Base-by-base conservation (phyloP, 2,113 vertebrate species). In the Natator depressus region DNA sequence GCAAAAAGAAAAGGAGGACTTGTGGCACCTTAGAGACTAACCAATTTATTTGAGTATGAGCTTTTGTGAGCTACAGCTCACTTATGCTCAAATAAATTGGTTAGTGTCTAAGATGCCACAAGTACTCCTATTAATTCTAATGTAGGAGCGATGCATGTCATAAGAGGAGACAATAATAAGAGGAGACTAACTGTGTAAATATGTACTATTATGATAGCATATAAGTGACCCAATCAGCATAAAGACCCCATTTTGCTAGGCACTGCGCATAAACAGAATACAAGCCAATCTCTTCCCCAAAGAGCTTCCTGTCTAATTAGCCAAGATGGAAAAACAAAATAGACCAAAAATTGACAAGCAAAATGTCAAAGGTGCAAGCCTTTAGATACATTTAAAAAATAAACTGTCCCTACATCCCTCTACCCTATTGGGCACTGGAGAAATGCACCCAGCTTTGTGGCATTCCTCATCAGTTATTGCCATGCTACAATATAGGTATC, bases 381-480 rank as follows among this genome's bases (percentile, higher is more conserved):
- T 38, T n/a, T 22, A 72, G 9, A 38, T 38, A n/a, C 65, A 20
- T 38, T 72, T 72, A 22, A 72, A 38, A 72, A n/a, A 72, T 29
- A 19, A 72, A 9, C 31, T 65, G 38, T 72, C 35, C 65, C 19
- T 38, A n/a, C 38, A 72, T 72, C n/a, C 16, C 65, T 38, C 8
- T 19, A n/a, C 31, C 65, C 35, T 38, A 22, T 2, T n/a, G 35
- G n/a, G 35, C 19, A 38, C 65, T 38, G 35, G 35, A n/a, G 35
- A 69, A 69, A 19, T 20, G 16, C n/a, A 8, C 24, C 55, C 24
- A 57, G 22, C 57, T 59, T 59, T 29, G 27, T 72, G n/a, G 65
- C n/a, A 38, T 19, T n/a, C 65, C 62, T 65, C 16, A 5, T 47
- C 75, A 0, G 5, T 13, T 62, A 1, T 3, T 19, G 1, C 0